Percentiles rank a stretch among this genome's conserved stretches.
phyloP scores from a whole-genome alignment of 2,113 vertebrate genomes.

The Rhabdornis inornatus region DNA sequence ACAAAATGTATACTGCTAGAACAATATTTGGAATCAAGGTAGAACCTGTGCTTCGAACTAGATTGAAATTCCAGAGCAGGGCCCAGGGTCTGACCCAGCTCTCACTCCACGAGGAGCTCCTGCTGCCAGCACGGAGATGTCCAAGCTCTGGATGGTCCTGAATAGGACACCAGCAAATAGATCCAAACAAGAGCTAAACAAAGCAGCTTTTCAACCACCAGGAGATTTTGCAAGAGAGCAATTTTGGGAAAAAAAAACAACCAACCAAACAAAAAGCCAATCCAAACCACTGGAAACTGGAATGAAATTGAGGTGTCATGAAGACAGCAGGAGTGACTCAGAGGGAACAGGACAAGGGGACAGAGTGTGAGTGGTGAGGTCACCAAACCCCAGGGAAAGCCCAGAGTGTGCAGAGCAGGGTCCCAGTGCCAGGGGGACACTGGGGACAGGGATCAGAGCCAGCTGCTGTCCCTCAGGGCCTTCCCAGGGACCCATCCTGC shows the following conservation, averaged over 20 bases:
- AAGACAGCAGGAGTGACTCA: not conserved
- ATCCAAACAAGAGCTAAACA: not conserved
- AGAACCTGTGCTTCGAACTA: not conserved
- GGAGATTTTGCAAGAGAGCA: not conserved
- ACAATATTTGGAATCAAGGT: not conserved
- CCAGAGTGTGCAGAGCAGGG: not conserved
- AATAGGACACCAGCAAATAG: not conserved
- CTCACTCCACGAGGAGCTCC: accelerated
- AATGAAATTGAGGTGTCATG: not conserved
- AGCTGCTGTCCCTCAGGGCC: not conserved
- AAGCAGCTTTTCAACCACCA: not conserved
- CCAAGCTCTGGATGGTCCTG: not conserved
- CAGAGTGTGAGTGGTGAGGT: not conserved
- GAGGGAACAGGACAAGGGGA: not conserved
- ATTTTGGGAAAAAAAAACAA: not conserved
- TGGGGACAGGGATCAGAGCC: not conserved
- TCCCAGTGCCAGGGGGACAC: not conserved
- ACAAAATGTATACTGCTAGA: not conserved
- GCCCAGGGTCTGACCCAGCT: not conserved
- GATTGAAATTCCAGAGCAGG: not conserved
- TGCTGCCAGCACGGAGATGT: not conserved
- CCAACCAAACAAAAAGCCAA: not conserved
- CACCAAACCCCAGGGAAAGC: not conserved
- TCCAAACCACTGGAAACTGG: not conserved
- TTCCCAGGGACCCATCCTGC: not conserved